Conservation (phyloP, 2,888 invertebrate genomes). For the Chloroclysta siterata region DNA sequence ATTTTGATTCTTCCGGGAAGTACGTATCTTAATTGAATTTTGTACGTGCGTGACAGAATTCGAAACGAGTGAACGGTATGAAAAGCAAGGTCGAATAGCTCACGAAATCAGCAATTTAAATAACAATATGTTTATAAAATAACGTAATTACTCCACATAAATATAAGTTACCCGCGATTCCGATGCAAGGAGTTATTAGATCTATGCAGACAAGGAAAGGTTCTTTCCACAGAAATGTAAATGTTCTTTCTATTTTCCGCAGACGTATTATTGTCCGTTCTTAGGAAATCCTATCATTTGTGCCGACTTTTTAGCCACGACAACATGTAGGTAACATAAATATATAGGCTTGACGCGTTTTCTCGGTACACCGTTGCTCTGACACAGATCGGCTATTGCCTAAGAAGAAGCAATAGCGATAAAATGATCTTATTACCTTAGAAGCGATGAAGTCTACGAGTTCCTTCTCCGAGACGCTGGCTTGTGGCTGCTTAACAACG, state of each 20-base stretch:
- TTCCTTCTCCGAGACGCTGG: conserved; percentile 80
- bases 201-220: neutral
- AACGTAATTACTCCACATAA: no score
- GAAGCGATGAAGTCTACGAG: conserved; percentile 82
- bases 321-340: no score
- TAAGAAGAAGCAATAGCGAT: no score
- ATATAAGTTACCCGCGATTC: no score
- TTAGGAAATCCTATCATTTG: no score
- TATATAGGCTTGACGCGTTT: no score
- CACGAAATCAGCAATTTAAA: neutral
- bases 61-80: neutral
- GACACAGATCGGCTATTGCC: no score
- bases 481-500: conserved; percentile 86
- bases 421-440: conserved; percentile 1
- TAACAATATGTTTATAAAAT: neutral
- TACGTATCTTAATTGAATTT: conserved; percentile 54
- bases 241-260: no score
- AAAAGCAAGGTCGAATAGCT: neutral
- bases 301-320: no score
- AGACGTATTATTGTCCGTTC: no score
- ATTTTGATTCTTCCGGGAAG: neutral
- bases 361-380: no score
- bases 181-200: neutral
- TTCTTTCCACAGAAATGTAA: no score
- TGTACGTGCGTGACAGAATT: neutral